A percentile compares a stretch with the other conserved stretches of the same genome.
Conservation (phyloP, 2,113 vertebrate species). For the Monarcha castaneiventris region DNA sequence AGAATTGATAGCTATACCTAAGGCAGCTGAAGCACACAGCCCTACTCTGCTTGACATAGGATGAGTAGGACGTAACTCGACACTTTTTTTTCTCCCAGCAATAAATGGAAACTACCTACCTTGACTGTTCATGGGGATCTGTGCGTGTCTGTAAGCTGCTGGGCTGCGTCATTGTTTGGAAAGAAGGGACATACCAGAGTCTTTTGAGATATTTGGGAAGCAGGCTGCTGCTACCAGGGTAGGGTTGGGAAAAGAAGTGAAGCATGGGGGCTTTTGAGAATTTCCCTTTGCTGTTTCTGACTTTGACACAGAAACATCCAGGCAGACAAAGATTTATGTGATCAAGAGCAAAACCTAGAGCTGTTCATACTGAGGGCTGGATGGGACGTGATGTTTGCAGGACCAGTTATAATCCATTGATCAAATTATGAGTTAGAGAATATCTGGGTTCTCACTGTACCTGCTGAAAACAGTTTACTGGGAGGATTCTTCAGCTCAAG, state of each 20-base stretch:
- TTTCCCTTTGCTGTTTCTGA: background rate
- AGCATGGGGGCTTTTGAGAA: background rate
- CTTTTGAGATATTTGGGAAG: background rate
- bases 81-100: background rate
- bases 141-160: background rate
- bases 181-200: background rate
- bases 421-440: background rate
- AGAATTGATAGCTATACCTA: constrained; percentile 46
- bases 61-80: background rate
- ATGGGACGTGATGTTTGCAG: background rate
- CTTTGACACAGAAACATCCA: background rate
- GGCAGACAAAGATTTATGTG: background rate
- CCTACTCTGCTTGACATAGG: background rate
- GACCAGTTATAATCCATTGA: background rate
- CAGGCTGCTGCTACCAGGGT: background rate
- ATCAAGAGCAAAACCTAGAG: background rate
- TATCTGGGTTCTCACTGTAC: background rate
- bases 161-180: background rate
- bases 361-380: background rate
- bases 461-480: background rate
- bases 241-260: background rate
- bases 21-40: constrained; percentile 35
- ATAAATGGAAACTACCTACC: constrained; percentile 40
- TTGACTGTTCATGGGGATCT: background rate
- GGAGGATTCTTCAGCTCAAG: background rate